Evolutionary conservation across 2,888 invertebrate genomes (phyloP), one percentile per base, ranked within the genome.

Genomic region (Tuta absoluta): DNA sequence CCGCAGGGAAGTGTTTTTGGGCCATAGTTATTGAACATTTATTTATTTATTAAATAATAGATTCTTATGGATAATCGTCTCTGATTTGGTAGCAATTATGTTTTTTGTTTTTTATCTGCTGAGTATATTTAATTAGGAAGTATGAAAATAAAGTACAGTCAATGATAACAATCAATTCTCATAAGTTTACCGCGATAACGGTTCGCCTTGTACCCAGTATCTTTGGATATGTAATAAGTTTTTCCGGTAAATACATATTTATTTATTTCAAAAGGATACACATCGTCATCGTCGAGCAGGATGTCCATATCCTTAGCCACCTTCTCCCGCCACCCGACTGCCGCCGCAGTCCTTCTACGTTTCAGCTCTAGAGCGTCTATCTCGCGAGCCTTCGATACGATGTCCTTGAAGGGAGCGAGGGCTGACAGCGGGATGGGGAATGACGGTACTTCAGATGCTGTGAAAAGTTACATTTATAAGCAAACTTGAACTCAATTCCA

Each of bases 291-390:
- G 75, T 98, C 98, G 1, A 98, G 87, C 66, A 99, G 94, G 74
- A 98, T 95, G 83, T 99, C 99, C 95, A 98, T 96, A 71, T 98
- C 98, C 69, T 95, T 93, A 0, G 97, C 97, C 1, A 96, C 95
- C 79, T 95, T 95, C 72, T 95, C 94, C 77, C 97, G 91, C 99
- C 99, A 99, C 23, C 96, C 95, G 69, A 93, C 93, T 72, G 97
- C 94, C 11, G 94, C 93, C 73, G 93, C 93, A 0, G 92, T 86
- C 64, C 95, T 93, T 28, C 93, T 88, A 69, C 93, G 87, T 75
- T 92, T 93, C 74, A 96, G 91, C 81, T 97, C 95, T 65, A 96
- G 80, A 58, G 93, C 93, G 80, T 99, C 98, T 49, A 98, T 91
- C 71, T 96, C 94, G 0, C 96, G 92, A 0, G 98, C 98, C 41